Conservation (phyloP, 2,888 invertebrate genomes). For the Synanthedon tipuliformis region DNA sequence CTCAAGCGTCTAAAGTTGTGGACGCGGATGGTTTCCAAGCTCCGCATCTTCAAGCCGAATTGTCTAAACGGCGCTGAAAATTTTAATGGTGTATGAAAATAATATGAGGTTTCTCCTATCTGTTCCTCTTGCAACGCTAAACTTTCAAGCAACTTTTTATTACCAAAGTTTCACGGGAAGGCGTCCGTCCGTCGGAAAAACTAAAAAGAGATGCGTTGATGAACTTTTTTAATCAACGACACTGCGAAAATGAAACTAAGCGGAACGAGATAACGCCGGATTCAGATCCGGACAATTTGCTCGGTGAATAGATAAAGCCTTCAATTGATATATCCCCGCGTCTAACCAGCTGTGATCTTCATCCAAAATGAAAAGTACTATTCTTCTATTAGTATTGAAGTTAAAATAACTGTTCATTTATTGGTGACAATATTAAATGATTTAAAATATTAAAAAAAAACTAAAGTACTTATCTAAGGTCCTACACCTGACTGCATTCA, state of each 20-base stretch:
- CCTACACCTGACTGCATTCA: too few relatives aligned
- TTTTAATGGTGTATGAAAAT: not conserved
- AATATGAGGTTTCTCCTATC: not conserved
- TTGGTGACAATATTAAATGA: too few relatives aligned
- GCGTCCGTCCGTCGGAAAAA: constrained; percentile 13
- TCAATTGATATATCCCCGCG: too few relatives aligned
- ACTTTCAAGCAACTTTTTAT: constrained; percentile 24
- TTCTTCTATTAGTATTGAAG: too few relatives aligned
- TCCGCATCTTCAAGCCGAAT: not conserved
- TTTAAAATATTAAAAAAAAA: too few relatives aligned
- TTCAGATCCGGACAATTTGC: not conserved
- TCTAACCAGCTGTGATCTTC: too few relatives aligned
- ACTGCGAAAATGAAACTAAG: constrained; percentile 3
- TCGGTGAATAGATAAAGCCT: not conserved
- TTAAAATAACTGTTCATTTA: too few relatives aligned
- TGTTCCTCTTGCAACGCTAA: not conserved
- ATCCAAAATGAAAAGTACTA: too few relatives aligned
- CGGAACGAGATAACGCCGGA: too few relatives aligned
- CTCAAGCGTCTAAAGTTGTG: too few relatives aligned
- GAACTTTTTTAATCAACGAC: constrained; percentile 38
- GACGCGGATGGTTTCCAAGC: not conserved
- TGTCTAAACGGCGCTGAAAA: not conserved
- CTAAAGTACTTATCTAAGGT: too few relatives aligned
- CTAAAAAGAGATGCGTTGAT: constrained; percentile 29
- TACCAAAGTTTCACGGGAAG: constrained; percentile 25